Conservation (phyloP, 2,113 vertebrate species). For the Trichomycterus rosablanca region DNA sequence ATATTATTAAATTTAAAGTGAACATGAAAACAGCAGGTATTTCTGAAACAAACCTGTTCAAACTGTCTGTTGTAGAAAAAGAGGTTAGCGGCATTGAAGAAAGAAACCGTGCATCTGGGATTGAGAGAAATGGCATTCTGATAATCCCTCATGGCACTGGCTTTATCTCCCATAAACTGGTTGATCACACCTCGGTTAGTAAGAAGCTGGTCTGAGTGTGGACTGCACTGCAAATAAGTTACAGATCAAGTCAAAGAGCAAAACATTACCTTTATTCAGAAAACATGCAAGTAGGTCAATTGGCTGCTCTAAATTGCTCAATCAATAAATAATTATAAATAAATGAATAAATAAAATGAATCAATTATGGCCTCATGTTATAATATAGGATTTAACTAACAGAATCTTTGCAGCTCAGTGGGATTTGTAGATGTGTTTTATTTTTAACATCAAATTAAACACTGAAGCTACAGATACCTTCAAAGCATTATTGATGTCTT, state of each 20-base stretch:
- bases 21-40: not conserved
- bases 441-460: not conserved
- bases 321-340: no score
- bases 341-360: no score
- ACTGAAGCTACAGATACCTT: slow-evolving; percentile 56
- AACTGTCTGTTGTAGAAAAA: slow-evolving; percentile 73
- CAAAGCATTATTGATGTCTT: slow-evolving; percentile 70
- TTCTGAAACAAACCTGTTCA: slow-evolving; percentile 61
- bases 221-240: slow-evolving; percentile 58
- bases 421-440: not conserved
- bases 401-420: not conserved
- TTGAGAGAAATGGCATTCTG: slow-evolving; percentile 67
- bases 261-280: slow-evolving; percentile 13
- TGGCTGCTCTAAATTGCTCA: no score
- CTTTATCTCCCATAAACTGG: slow-evolving; percentile 67
- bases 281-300: no score
- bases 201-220: slow-evolving; percentile 59
- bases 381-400: not conserved
- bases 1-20: no score
- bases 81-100: slow-evolving; percentile 73
- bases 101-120: slow-evolving; percentile 63
- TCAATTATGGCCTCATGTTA: not conserved
- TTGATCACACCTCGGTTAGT: slow-evolving; percentile 73
- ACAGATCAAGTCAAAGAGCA: not conserved
- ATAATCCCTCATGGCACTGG: slow-evolving; percentile 72